Conservation (phyloP, 2,797 vertebrate species). For the Euthynnus affinis region DNA sequence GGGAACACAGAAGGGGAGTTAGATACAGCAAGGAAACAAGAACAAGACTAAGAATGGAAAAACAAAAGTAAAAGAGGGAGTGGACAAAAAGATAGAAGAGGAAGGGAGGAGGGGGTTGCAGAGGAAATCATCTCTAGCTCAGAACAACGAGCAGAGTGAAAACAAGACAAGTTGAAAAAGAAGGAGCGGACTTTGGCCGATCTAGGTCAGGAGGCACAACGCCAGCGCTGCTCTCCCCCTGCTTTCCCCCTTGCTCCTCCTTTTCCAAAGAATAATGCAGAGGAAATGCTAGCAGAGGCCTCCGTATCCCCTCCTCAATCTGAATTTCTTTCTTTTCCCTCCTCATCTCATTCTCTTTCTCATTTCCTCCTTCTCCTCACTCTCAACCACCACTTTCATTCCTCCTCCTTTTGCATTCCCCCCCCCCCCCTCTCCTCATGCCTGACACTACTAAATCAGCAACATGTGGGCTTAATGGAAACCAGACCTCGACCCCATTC, state of each 20-base stretch:
- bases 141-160: slow-evolving; percentile 37
- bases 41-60: background rate
- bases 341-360: slow-evolving; percentile 52
- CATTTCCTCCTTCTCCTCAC: slow-evolving; percentile 43
- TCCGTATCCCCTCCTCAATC: slow-evolving; percentile 44
- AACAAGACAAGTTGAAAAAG: slow-evolving; percentile 51
- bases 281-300: slow-evolving; percentile 68
- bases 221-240: slow-evolving; percentile 79
- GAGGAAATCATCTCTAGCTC: slow-evolving; percentile 56
- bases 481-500: slow-evolving; percentile 76
- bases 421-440: slow-evolving; percentile 31
- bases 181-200: slow-evolving; percentile 62
- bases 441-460: slow-evolving; percentile 80
- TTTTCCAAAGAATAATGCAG: slow-evolving; percentile 57
- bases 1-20: slow-evolving; percentile 13
- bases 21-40: background rate
- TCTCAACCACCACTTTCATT: slow-evolving; percentile 45
- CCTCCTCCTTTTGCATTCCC: slow-evolving; percentile 37
- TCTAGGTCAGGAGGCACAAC: slow-evolving; percentile 83
- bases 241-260: slow-evolving; percentile 51
- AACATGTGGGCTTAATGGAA: slow-evolving; percentile 84
- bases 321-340: slow-evolving; percentile 16
- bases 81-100: background rate
- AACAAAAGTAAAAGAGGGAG: background rate
- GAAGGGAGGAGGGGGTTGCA: slow-evolving; percentile 11